Evolutionary conservation across 2,888 invertebrate species (phyloP), one percentile per base, ranked within the genome.

Genomic region (Drosophila barbarae): DNA sequence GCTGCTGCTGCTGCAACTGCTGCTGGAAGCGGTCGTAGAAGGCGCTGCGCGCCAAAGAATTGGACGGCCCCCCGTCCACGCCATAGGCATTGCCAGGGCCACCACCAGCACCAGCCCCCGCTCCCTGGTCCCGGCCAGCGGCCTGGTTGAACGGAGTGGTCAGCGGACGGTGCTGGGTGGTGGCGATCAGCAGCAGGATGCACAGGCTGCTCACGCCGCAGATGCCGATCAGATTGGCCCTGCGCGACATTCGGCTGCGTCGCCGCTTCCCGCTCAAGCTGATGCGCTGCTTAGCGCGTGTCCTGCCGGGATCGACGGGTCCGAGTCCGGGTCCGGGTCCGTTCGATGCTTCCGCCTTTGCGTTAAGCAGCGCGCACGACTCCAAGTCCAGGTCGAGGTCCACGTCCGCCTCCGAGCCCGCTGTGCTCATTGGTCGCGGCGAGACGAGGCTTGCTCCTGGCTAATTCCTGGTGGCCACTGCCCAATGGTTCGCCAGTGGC

Each of bases 121-220:
- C 66, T 34, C 55, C 59, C 67, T 71, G 61, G 58, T 69, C 69
- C 69, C 71, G 39, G 26, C 54, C 76, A 71, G 69, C 50, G 6
- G 41, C 50, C 51, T 63, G 61, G 26, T 76, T 77, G 53, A 87
- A 79, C 15, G 86, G 84, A 12, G 86, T 75, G 63, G 87, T 86
- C 49, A 88, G 66, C 36, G 88, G 87, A 49, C 89, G 87, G 76
- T 88, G 88, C 76, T 90, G 89, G 50, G 88, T 87, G 65, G 89
- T 90, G 76, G 90, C 90, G 69, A 89, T 89, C 71, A 90, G 84
- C 85, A 90, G 77, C 76, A 90, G 77, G 70, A 90, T 88, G 76
- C 89, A 90, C 66, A 90, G 81, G 72, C 88, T 84, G 81, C 89
- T 88, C 63, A 90, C 87, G 71, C 88, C 89, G 82, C 87, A 89